Percentiles rank a stretch among this genome's conserved stretches.
These are phyloP conservation scores for Salarias fasciatus DNA, from an alignment of 2,797 vertebrate species.

Conservation along the genomic window DNA sequence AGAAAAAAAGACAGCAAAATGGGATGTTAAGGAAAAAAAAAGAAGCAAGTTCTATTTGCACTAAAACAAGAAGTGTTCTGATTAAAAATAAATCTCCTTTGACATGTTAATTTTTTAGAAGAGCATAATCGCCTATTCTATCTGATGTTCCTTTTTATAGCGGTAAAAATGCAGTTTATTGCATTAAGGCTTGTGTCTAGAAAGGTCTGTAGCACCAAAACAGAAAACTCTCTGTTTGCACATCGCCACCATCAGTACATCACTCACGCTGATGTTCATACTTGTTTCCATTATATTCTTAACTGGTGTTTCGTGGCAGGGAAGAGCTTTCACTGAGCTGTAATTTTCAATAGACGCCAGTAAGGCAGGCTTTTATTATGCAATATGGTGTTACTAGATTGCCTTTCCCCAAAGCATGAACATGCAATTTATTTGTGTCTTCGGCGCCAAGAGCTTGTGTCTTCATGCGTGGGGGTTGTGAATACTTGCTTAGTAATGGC, in stretches of 20 bases:
- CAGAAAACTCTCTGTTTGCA: no score
- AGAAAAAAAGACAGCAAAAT: no score
- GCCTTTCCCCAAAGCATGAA: conserved; percentile 22
- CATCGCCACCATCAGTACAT: conserved; percentile 15
- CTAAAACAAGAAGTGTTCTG: no score
- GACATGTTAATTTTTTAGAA: no score
- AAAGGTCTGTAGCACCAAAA: no score
- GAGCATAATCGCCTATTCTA: no score
- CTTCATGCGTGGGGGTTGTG: background rate
- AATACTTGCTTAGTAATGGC: background rate
- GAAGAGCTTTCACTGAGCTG: conserved; percentile 9
- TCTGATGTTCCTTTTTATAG: no score
- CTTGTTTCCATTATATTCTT: conserved; percentile 16
- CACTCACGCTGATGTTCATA: conserved; percentile 11
- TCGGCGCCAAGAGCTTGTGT: conserved; percentile 3
- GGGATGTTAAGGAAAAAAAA: no score
- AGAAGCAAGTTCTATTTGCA: no score
- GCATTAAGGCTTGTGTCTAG: no score
- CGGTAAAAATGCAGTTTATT: no score
- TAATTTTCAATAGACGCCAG: conserved; percentile 22
- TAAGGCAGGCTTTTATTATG: conserved; percentile 10
- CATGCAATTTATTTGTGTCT: conserved; percentile 5
- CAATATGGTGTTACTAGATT: conserved; percentile 20
- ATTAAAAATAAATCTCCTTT: no score
- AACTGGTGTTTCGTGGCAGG: conserved; percentile 7